Percentiles rank a stretch among this genome's conserved stretches.
Conservation (phyloP, 2,113 vertebrate species). For the Jacana jacana region DNA sequence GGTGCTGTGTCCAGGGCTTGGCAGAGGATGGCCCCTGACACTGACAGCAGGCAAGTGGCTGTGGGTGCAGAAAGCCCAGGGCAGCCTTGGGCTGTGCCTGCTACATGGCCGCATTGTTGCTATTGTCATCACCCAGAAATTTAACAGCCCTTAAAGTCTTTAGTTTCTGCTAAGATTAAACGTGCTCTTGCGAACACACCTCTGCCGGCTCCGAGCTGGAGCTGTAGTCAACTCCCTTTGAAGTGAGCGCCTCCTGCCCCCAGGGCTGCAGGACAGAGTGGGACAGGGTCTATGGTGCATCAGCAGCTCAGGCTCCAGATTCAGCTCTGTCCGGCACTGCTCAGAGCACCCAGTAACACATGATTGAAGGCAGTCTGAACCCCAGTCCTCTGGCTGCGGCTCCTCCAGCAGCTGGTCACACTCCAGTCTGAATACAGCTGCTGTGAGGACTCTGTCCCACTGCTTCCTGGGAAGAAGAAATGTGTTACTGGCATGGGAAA, state of each 20-base stretch:
- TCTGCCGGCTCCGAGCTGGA: background rate
- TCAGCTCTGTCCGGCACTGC: background rate
- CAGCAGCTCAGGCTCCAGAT: background rate
- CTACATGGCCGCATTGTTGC: accelerated
- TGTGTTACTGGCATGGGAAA: background rate
- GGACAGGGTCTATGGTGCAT: background rate
- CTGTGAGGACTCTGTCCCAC: background rate
- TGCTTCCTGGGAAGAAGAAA: background rate
- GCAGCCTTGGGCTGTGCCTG: background rate
- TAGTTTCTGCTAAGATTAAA: background rate
- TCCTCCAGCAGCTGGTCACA: background rate
- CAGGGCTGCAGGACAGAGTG: background rate
- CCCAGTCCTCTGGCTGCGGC: background rate
- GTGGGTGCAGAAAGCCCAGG: accelerated
- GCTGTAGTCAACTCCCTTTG: background rate
- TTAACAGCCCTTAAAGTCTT: background rate
- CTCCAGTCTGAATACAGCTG: background rate
- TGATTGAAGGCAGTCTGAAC: background rate
- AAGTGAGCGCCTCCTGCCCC: accelerated
- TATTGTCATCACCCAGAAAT: background rate
- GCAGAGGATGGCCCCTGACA: background rate
- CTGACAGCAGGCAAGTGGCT: background rate
- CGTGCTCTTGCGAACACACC: accelerated
- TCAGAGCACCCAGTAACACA: accelerated
- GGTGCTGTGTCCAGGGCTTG: accelerated